Conservation (phyloP, 2,888 invertebrate genomes). For the Oxystoma pomonae region DNA sequence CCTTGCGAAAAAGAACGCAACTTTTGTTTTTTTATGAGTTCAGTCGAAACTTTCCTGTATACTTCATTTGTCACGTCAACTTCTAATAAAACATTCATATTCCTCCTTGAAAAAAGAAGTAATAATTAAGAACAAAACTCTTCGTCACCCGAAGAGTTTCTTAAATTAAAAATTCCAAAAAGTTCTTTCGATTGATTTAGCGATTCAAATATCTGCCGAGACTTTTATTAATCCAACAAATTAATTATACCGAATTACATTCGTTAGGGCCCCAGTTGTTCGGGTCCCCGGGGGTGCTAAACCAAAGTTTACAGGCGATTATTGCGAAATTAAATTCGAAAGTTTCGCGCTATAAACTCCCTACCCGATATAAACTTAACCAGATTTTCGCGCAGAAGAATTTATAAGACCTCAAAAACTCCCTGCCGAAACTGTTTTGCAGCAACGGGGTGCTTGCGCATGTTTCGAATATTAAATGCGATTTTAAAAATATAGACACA, state of each 20-base stretch:
- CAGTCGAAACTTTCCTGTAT: too few species aligned
- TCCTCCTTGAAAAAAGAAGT: background rate
- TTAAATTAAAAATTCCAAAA: background rate
- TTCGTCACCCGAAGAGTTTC: background rate
- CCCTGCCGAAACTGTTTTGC: background rate
- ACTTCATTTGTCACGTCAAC: too few species aligned
- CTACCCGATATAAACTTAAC: background rate
- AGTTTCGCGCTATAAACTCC: background rate
- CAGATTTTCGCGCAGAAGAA: background rate
- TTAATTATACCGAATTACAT: background rate
- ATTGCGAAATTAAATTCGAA: slow-evolving; percentile 5
- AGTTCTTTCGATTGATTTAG: background rate
- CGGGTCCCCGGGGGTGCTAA: background rate
- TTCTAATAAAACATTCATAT: too few species aligned
- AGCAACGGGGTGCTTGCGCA: too few species aligned
- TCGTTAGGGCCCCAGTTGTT: background rate
- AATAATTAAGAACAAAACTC: background rate
- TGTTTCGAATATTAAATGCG: too few species aligned
- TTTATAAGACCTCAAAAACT: background rate
- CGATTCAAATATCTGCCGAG: background rate
- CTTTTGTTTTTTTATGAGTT: too few species aligned
- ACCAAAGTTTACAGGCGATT: slow-evolving; percentile 3
- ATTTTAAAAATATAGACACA: too few species aligned
- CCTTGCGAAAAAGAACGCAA: too few species aligned
- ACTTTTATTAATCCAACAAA: background rate